Evolutionary conservation across 2,797 vertebrate species (phyloP).

Genomic region (Lithobates pipiens): DNA sequence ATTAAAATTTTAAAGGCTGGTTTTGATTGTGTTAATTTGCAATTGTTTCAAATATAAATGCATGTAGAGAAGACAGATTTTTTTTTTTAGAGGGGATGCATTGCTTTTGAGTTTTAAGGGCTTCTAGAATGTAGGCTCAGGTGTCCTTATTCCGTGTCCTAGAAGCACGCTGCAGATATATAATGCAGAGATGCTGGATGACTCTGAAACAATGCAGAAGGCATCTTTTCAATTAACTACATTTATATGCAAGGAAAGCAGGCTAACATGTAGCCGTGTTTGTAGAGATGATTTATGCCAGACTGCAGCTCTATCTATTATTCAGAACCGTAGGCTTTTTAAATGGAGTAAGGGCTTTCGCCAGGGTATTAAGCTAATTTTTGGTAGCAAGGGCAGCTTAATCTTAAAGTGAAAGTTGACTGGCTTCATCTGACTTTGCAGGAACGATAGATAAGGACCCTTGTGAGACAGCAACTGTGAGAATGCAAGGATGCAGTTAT

Average conservation of each 20-base stretch:
- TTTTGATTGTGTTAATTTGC: neutral
- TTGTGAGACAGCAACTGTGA: constrained; percentile 1
- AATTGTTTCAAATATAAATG: neutral
- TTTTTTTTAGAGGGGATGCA: neutral
- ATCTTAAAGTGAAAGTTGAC: neutral
- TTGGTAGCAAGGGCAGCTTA: neutral
- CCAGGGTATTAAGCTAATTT: too few species aligned
- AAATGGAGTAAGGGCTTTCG: too few species aligned
- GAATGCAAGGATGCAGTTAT: neutral
- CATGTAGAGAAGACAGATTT: neutral
- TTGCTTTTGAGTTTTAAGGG: neutral
- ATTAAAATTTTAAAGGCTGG: neutral
- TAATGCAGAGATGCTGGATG: neutral
- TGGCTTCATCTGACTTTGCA: neutral
- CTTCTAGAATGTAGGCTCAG: neutral
- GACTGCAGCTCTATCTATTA: too few species aligned
- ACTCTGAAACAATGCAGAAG: constrained; percentile 11
- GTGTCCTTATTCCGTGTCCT: constrained; percentile 51
- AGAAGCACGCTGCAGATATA: constrained; percentile 32
- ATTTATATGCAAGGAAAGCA: too few species aligned
- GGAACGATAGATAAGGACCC: neutral
- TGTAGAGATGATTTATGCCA: too few species aligned
- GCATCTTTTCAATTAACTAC: neutral
- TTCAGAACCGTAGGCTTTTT: too few species aligned
- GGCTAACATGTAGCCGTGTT: too few species aligned